Evolutionary conservation across 1,140 invertebrate genomes (phyloP).

Genomic region (Cydia amplana): DNA sequence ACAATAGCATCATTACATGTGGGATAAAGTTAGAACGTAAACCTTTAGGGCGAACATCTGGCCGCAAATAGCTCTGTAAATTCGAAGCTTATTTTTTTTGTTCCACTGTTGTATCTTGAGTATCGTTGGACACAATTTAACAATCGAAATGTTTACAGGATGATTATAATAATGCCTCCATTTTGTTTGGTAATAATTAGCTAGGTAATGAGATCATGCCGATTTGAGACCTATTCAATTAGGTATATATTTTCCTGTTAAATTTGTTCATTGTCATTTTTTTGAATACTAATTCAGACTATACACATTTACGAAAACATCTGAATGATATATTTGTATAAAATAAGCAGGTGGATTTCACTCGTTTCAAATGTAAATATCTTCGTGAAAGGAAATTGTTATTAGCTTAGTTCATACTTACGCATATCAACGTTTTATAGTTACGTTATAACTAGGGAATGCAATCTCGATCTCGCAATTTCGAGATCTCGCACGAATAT

Average conservation of each 20-base stretch:
- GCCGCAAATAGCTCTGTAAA: conserved; percentile 21
- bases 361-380: neutral
- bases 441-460: neutral
- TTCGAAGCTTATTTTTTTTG: conserved; percentile 20
- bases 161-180: neutral
- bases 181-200: neutral
- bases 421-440: neutral
- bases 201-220: neutral
- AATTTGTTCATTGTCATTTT: neutral
- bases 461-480: too few species aligned
- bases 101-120: conserved; percentile 13
- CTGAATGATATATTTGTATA: neutral
- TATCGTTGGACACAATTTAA: conserved; percentile 7
- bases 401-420: neutral
- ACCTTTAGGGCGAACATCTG: conserved; percentile 30
- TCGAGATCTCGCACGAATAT: too few species aligned
- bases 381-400: neutral
- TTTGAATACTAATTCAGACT: neutral
- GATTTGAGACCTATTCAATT: neutral
- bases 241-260: neutral
- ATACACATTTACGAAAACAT: neutral
- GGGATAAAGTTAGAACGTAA: conserved; percentile 32
- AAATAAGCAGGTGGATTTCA: neutral
- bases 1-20: conserved; percentile 32
- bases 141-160: conserved; percentile 8